Conservation (phyloP, 2,888 invertebrate species). For the Pasiphila rectangulata region DNA sequence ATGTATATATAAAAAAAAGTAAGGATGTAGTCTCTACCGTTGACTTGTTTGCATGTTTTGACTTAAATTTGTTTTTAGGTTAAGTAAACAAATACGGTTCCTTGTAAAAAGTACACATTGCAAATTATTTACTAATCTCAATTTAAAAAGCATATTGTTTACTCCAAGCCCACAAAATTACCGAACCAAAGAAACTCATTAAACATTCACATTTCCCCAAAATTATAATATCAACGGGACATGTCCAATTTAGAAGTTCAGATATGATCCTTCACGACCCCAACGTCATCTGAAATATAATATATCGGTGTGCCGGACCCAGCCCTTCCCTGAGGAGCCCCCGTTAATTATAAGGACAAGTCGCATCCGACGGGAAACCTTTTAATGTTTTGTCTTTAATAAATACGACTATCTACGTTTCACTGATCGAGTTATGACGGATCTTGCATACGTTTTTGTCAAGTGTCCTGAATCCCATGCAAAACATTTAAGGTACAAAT, state of each 20-base stretch:
- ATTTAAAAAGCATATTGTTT: constrained; percentile 15
- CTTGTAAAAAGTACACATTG: background rate
- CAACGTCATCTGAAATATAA: constrained; percentile 76
- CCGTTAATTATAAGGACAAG: constrained; percentile 85
- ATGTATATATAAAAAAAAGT: no score
- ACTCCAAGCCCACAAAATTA: constrained; percentile 21
- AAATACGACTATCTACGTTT: constrained; percentile 21
- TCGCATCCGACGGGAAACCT: constrained; percentile 59
- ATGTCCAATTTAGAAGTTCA: constrained; percentile 50
- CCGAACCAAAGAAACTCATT: constrained; percentile 29
- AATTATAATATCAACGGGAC: constrained; percentile 37
- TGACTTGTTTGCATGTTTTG: no score
- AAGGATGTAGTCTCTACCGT: no score
- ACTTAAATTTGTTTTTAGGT: no score
- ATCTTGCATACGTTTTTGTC: no score
- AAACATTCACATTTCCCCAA: constrained; percentile 29
- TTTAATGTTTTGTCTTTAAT: constrained; percentile 56
- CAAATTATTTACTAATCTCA: background rate
- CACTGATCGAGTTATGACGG: constrained; percentile 3
- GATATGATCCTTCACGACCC: constrained; percentile 74
- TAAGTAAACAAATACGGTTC: no score
- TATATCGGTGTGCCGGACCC: constrained; percentile 73
- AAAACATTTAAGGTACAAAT: no score
- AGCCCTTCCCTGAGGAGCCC: constrained; percentile 71
- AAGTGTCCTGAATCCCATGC: no score